Conservation (phyloP, 2,797 vertebrate species). For the Phrynocephalus forsythii region DNA sequence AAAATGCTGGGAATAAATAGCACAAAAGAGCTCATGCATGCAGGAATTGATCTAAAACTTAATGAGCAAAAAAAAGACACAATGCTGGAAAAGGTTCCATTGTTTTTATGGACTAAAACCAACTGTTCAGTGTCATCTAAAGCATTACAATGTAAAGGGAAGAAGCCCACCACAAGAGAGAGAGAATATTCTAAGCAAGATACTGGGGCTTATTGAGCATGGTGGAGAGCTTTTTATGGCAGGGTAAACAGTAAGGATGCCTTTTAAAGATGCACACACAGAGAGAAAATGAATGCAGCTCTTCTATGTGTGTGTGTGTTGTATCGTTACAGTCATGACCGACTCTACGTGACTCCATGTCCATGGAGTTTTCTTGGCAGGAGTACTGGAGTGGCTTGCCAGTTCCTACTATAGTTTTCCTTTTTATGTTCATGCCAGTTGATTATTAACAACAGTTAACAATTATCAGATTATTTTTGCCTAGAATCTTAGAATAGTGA, state of each 20-base stretch:
- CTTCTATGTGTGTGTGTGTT: background rate
- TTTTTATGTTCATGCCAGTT: background rate
- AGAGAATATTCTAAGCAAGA: conserved; percentile 27
- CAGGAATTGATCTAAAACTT: conserved; percentile 65
- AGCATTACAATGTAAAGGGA: background rate
- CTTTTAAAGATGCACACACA: background rate
- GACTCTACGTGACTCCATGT: too few relatives aligned
- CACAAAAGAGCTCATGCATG: conserved; percentile 71
- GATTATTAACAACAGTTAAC: too few relatives aligned
- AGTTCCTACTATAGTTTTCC: background rate
- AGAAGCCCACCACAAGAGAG: background rate
- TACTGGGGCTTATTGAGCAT: conserved; percentile 10
- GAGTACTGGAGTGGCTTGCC: too few relatives aligned
- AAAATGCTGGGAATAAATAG: conserved; percentile 68
- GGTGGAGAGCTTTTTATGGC: background rate
- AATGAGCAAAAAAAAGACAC: conserved; percentile 43
- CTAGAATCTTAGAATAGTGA: too few relatives aligned
- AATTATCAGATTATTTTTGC: too few relatives aligned
- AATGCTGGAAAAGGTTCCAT: conserved; percentile 64
- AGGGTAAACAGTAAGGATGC: background rate
- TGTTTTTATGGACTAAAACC: conserved; percentile 57
- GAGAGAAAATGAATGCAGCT: background rate
- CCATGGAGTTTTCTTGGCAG: too few relatives aligned
- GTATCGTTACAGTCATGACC: too few relatives aligned
- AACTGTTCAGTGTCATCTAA: conserved; percentile 36